Base-by-base conservation (phyloP, 1,140 invertebrate species). In the Galleria mellonella region DNA sequence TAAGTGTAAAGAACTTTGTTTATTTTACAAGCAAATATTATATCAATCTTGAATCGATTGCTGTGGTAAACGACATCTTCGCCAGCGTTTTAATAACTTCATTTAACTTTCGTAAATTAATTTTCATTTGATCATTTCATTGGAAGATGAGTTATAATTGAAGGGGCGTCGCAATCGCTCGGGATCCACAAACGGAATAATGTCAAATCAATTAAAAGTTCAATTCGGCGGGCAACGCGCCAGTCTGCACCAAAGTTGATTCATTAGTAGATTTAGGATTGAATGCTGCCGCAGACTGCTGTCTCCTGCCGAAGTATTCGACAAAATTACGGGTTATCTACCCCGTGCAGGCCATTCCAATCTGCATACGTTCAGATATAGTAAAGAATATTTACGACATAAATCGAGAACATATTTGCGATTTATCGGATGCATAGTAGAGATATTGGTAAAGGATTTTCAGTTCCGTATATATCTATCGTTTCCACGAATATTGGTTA, bases 201-300 rank as follows among this genome's bases (percentile, higher is more conserved):
- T 78, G 69, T 69, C 70, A 73, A 73, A 78, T 78, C 74, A 78
- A 75, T 78, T 73, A 75, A 75, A 78, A 75, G 69, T 75, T 75
- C 60, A 66, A 69, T 72, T 72, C 62, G 57, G 47, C 60, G 62
- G 65, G 65, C 64, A 65, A 32, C 47, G 62, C 59, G 70, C 65
- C 70, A 63, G 55, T 35, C 57, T 55, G 43, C 35, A 35, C 32
- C 50, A 47, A 65, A 70, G 39, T 75, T 70, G 57, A 69, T 72
- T 72, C 57, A 61, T 70, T 63, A 72, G 56, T 56, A 57, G n/a
- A n/a, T n/a, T n/a, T 45, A 42, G 37, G 45, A 47, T 55, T 51
- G 53, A 47, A 23, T 45, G 44, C 28, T 41, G 37, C 47, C 41
- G 39, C 47, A 28, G 46, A 35, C 42, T 38, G 29, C 17, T 43